phyloP scores from a whole-genome alignment of 2,113 vertebrate genomes.

The Lepus europaeus region DNA sequence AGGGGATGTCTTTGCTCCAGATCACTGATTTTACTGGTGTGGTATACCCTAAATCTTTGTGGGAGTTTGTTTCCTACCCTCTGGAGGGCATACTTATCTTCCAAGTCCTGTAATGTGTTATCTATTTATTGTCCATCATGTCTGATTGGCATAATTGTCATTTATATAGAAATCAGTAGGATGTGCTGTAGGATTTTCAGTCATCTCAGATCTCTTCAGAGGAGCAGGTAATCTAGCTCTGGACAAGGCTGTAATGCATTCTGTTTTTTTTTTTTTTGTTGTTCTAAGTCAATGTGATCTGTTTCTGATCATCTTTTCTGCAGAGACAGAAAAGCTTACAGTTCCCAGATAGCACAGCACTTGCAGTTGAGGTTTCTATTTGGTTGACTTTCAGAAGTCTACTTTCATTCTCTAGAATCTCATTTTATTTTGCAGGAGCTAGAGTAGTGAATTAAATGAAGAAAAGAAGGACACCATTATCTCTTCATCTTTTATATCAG shows the following conservation, averaged over 20 bases:
- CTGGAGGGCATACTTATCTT: neutral
- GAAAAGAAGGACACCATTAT: neutral
- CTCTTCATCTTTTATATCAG: neutral
- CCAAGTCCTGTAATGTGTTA: neutral
- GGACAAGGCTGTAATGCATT: neutral
- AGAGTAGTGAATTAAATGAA: neutral
- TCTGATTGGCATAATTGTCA: neutral
- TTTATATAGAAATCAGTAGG: neutral
- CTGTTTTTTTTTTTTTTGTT: neutral
- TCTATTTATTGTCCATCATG: neutral
- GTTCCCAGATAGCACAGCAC: neutral
- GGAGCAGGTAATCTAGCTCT: neutral
- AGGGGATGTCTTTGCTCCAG: neutral
- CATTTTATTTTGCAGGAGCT: neutral
- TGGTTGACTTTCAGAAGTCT: neutral
- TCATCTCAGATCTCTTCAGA: neutral
- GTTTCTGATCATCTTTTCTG: conserved; percentile 20
- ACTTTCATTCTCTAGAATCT: neutral
- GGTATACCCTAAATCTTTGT: neutral
- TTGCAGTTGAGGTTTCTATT: neutral
- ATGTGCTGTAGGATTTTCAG: neutral
- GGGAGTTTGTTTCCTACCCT: neutral
- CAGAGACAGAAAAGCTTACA: neutral
- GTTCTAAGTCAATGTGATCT: neutral
- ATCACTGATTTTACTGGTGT: neutral